Conservation (phyloP, 1,140 invertebrate genomes). For the Drosophila ercepeae region DNA sequence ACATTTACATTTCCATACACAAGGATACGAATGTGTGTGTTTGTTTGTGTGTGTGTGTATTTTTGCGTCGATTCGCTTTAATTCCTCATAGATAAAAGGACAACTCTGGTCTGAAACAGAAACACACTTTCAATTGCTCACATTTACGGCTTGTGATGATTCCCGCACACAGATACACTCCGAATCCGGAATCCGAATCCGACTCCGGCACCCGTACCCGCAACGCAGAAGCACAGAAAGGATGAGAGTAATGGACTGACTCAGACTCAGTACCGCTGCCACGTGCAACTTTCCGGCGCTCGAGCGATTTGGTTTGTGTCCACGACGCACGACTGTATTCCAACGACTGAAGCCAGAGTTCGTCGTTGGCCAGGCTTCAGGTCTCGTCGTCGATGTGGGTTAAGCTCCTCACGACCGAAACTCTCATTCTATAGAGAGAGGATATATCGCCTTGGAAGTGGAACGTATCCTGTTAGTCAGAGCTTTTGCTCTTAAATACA, state of each 20-base stretch:
- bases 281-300: slow-evolving; percentile 51
- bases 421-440: not conserved
- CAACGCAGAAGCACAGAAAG: slow-evolving; percentile 2
- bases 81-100: slow-evolving; percentile 47
- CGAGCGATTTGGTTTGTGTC: slow-evolving; percentile 52
- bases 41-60: slow-evolving; percentile 3
- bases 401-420: slow-evolving; percentile 42
- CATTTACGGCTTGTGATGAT: slow-evolving; percentile 30
- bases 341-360: slow-evolving; percentile 70
- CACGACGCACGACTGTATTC: slow-evolving; percentile 79
- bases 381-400: slow-evolving; percentile 55
- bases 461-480: slow-evolving; percentile 41
- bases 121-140: slow-evolving; percentile 55
- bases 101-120: slow-evolving; percentile 19
- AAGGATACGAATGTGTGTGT: slow-evolving; percentile 6
- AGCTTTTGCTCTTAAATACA: slow-evolving; percentile 35
- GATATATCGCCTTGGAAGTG: slow-evolving; percentile 53
- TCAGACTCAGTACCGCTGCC: slow-evolving; percentile 31
- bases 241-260: slow-evolving; percentile 17
- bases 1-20: slow-evolving; percentile 28
- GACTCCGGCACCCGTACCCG: not conserved
- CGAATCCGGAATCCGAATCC: too few species aligned
- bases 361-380: slow-evolving; percentile 44
- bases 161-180: slow-evolving; percentile 13
- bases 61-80: slow-evolving; percentile 30